Evolutionary conservation across 2,113 vertebrate species (phyloP).

Genomic region (Lophochroa leadbeateri): DNA sequence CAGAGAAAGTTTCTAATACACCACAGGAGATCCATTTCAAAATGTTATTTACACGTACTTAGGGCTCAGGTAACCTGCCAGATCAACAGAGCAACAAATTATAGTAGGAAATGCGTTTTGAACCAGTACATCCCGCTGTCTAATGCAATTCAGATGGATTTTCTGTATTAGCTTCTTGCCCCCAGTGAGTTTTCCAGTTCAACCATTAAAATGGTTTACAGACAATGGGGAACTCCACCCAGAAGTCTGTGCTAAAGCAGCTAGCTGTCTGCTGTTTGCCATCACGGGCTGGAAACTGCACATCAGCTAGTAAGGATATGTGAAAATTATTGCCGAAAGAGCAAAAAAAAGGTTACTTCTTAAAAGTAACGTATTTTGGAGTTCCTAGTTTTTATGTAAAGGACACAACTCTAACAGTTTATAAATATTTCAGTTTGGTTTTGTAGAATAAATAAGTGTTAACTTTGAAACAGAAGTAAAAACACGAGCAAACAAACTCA

Average conservation of each 20-base stretch:
- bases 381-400: neutral
- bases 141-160: neutral
- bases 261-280: neutral
- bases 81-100: neutral
- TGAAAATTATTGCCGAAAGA: neutral
- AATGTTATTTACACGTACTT: neutral
- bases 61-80: neutral
- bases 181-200: neutral
- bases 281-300: neutral
- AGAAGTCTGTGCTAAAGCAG: neutral
- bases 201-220: neutral
- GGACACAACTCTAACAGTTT: neutral
- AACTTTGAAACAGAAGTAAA: neutral
- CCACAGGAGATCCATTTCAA: neutral
- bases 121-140: neutral
- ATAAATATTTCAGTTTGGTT: neutral
- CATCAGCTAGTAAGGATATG: neutral
- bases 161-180: neutral
- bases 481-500: neutral
- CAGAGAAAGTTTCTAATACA: conserved; percentile 42
- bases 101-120: neutral
- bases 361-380: neutral
- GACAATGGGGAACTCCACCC: neutral
- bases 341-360: neutral
- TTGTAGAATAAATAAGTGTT: neutral